Conservation (phyloP, 2,113 vertebrate species). For the Athene noctua region DNA sequence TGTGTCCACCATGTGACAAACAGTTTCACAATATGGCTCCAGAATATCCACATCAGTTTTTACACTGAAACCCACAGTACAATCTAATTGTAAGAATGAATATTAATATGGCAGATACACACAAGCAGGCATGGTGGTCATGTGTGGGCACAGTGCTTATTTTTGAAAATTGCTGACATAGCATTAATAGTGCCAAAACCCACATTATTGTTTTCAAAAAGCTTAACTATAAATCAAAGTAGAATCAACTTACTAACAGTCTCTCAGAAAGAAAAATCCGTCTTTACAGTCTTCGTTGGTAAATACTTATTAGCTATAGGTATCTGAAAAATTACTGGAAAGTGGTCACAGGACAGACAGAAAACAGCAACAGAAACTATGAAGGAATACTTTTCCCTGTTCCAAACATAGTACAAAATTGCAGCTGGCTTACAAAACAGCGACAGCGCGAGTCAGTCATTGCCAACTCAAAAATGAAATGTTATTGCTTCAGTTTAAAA, state of each 20-base stretch:
- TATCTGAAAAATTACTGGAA: neutral
- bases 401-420: neutral
- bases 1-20: neutral
- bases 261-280: neutral
- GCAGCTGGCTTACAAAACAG: neutral
- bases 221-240: neutral
- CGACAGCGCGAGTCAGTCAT: neutral
- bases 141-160: neutral
- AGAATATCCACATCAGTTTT: neutral
- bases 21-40: neutral
- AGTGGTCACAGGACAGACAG: conserved; percentile 38
- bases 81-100: neutral
- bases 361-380: conserved; percentile 40
- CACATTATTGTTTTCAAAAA: neutral
- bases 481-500: neutral
- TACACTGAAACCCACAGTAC: neutral
- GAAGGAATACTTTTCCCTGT: neutral
- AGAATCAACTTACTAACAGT: neutral
- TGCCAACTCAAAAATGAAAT: neutral
- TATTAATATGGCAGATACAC: neutral
- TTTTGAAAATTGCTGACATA: neutral
- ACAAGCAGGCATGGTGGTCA: neutral
- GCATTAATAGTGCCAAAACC: neutral
- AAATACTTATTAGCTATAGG: neutral
- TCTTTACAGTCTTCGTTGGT: neutral